Evolutionary conservation across 2,113 vertebrate species (phyloP).

Genomic region (Semnopithecus entellus): DNA sequence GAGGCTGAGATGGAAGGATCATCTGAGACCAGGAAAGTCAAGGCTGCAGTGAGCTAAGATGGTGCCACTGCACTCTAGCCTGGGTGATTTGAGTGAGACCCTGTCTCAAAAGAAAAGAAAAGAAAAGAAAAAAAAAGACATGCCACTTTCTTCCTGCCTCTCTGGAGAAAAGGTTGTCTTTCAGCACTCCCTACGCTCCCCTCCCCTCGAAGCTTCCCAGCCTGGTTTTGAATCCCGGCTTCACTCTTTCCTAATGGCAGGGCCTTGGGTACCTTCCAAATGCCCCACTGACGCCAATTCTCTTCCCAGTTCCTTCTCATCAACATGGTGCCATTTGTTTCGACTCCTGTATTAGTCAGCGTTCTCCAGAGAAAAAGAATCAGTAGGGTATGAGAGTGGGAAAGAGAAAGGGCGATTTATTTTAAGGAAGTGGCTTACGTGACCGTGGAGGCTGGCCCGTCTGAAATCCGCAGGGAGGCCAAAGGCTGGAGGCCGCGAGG

Average conservation of each 20-base stretch:
- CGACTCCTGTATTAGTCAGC: neutral
- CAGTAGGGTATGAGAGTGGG: fast-evolving
- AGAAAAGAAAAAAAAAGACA: neutral
- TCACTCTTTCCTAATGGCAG: neutral
- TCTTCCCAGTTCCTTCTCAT: neutral
- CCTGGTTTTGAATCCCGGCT: neutral
- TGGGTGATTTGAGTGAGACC: neutral
- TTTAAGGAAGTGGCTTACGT: neutral
- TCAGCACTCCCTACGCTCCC: neutral
- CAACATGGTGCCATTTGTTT: fast-evolving
- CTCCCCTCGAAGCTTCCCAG: fast-evolving
- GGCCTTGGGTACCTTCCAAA: neutral
- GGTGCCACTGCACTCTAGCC: neutral
- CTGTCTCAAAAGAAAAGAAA: neutral
- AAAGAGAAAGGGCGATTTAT: neutral
- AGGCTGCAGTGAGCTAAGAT: neutral
- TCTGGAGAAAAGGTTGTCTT: neutral
- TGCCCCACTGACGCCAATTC: fast-evolving
- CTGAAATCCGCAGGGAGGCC: neutral
- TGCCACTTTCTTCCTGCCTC: neutral
- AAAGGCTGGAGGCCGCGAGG: neutral
- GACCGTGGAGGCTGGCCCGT: neutral
- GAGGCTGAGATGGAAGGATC: neutral
- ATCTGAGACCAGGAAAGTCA: neutral
- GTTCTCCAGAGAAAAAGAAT: neutral